Conservation (phyloP, 2,888 invertebrate species). For the Meandrusa payeni region DNA sequence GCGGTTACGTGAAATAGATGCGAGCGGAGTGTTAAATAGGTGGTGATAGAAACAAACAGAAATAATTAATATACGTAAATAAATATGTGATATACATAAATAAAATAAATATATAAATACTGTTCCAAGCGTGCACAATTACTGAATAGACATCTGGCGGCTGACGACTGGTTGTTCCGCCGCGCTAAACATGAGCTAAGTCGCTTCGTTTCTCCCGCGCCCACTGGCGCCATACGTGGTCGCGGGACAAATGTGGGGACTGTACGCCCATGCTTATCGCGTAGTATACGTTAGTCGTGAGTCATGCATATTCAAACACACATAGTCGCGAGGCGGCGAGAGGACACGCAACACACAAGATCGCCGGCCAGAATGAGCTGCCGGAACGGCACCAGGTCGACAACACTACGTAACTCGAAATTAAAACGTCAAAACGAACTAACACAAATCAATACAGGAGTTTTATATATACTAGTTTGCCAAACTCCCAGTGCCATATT, state of each 20-base stretch:
- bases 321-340: conserved; percentile 53
- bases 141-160: conserved; percentile 36
- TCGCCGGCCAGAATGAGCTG: conserved; percentile 77
- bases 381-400: conserved; percentile 41
- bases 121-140: conserved; percentile 26
- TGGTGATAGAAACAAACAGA: conserved; percentile 53
- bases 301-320: conserved; percentile 63
- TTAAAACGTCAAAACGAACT: conserved; percentile 44
- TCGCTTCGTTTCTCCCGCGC: conserved; percentile 43
- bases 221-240: conserved; percentile 37
- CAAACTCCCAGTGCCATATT: conserved; percentile 8
- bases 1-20: conserved; percentile 52
- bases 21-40: conserved; percentile 48
- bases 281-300: conserved; percentile 24
- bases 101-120: conserved; percentile 34
- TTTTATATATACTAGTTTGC: conserved; percentile 6
- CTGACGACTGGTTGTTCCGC: conserved; percentile 50
- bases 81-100: conserved; percentile 28
- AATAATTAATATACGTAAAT: conserved; percentile 51
- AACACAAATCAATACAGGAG: conserved; percentile 25
- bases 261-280: conserved; percentile 36
- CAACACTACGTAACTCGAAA: conserved; percentile 62
- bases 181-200: conserved; percentile 34
- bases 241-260: conserved; percentile 44
- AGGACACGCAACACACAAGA: conserved; percentile 71